A percentile compares a stretch with the other conserved stretches of the same genome.
phyloP scores from a whole-genome alignment of 1,140 invertebrate species.

The Proctacanthus coquilletti region DNA sequence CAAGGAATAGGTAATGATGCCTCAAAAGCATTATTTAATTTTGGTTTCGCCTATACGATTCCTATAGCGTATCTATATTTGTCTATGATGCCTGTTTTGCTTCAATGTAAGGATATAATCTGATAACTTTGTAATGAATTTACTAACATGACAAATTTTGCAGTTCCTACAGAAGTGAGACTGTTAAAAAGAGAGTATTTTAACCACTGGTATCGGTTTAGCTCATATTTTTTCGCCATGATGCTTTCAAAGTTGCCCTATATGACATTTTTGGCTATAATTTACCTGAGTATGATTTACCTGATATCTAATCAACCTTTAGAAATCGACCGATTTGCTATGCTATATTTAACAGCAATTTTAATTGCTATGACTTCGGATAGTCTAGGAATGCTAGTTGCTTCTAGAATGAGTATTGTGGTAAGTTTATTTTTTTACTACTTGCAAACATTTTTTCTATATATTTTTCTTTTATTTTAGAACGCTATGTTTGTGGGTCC shows the following conservation, averaged over 20 bases:
- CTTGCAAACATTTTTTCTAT: not conserved
- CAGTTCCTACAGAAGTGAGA: constrained; percentile 78
- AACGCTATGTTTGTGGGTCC: constrained; percentile 68
- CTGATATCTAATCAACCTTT: constrained; percentile 73
- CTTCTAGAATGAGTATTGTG: constrained; percentile 50
- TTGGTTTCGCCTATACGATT: constrained; percentile 64
- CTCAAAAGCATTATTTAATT: constrained; percentile 65
- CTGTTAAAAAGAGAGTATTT: constrained; percentile 80
- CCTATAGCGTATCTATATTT: constrained; percentile 62
- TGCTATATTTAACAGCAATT: constrained; percentile 50
- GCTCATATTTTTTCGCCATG: constrained; percentile 77
- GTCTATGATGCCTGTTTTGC: constrained; percentile 60
- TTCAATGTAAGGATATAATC: constrained; percentile 47
- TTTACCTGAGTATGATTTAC: constrained; percentile 73
- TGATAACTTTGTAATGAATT: not conserved
- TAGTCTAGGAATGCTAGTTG: constrained; percentile 55
- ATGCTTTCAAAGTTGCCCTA: constrained; percentile 54
- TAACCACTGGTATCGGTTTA: constrained; percentile 85
- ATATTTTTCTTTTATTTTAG: constrained; percentile 31
- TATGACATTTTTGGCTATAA: constrained; percentile 53
- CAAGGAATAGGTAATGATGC: constrained; percentile 57
- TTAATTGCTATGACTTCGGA: constrained; percentile 56
- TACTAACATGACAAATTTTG: too few relatives aligned
- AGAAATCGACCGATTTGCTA: constrained; percentile 52
- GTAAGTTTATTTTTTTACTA: constrained; percentile 49